Evolutionary conservation across 2,888 invertebrate genomes (phyloP).

Genomic region (Nowickia ferox): DNA sequence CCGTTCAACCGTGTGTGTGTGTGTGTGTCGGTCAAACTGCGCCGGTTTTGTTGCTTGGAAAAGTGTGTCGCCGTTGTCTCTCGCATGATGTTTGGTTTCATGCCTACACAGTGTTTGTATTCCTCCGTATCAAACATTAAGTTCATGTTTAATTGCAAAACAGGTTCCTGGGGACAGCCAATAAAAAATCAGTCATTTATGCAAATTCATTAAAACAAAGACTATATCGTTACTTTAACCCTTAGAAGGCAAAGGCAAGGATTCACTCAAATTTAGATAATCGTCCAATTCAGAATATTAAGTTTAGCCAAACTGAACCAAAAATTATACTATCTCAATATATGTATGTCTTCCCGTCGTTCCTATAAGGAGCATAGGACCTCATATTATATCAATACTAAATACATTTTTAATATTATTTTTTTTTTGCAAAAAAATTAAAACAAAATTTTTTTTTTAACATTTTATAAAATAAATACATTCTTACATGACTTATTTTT

Average conservation of each 20-base stretch:
- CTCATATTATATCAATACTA: no score
- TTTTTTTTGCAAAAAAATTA: background rate
- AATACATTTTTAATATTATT: background rate
- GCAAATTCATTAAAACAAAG: slow-evolving; percentile 74
- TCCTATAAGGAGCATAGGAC: no score
- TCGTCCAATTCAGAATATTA: background rate
- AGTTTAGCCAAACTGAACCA: background rate
- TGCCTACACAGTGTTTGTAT: slow-evolving; percentile 50
- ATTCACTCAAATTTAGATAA: background rate
- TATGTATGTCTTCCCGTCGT: no score
- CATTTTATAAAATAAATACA: no score
- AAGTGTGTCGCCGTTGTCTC: slow-evolving; percentile 68
- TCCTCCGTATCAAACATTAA: slow-evolving; percentile 74
- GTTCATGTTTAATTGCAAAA: slow-evolving; percentile 80
- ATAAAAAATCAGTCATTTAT: slow-evolving; percentile 75
- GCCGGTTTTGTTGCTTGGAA: slow-evolving; percentile 55
- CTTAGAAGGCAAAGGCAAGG: slow-evolving; percentile 4
- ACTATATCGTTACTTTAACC: slow-evolving; percentile 50
- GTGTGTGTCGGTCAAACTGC: slow-evolving; percentile 27
- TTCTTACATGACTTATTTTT: no score
- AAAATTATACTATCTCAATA: no score
- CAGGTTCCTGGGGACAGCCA: slow-evolving; percentile 66
- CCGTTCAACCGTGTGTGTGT: background rate
- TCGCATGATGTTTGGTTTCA: slow-evolving; percentile 45
- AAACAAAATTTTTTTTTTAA: no score